Conservation (phyloP, 2,113 vertebrate genomes). For the Spea bombifrons region DNA sequence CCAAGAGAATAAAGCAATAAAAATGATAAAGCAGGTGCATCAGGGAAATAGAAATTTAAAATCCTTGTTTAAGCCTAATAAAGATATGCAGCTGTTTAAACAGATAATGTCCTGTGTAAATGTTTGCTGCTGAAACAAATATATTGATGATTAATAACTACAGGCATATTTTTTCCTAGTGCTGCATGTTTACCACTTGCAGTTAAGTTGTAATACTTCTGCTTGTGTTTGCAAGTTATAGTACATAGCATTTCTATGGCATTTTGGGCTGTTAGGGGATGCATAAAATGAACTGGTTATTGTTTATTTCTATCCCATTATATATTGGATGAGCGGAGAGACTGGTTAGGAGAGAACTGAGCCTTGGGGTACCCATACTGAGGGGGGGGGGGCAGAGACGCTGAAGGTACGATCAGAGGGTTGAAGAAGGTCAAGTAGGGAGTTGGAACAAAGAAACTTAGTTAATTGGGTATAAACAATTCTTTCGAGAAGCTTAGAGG, state of each 20-base stretch:
- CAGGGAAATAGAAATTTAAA: conserved; percentile 40
- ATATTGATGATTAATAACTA: conserved; percentile 41
- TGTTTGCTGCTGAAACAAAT: conserved; percentile 35
- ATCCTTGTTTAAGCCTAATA: conserved; percentile 35
- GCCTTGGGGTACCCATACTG: too few relatives aligned
- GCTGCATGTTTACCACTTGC: conserved; percentile 14
- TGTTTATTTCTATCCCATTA: too few relatives aligned
- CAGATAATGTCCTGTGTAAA: conserved; percentile 44
- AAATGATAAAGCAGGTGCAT: conserved; percentile 31
- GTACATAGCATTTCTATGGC: not conserved
- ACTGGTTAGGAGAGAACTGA: too few relatives aligned
- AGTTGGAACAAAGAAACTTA: too few relatives aligned
- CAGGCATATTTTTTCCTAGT: conserved; percentile 11
- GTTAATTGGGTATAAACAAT: too few relatives aligned
- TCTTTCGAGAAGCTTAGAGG: too few relatives aligned
- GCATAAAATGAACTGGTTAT: too few relatives aligned
- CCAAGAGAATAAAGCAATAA: conserved; percentile 42
- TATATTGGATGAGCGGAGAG: too few relatives aligned
- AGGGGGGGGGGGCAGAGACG: too few relatives aligned
- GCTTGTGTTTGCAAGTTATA: not conserved
- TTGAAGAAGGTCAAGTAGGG: too few relatives aligned
- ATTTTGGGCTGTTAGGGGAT: not conserved
- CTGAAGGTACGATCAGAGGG: too few relatives aligned
- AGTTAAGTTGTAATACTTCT: not conserved
- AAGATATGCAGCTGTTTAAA: conserved; percentile 45